Evolutionary conservation across 2,797 vertebrate species (phyloP), one percentile per base, ranked within the genome.

Genomic region (Phoxinus dragarum): DNA sequence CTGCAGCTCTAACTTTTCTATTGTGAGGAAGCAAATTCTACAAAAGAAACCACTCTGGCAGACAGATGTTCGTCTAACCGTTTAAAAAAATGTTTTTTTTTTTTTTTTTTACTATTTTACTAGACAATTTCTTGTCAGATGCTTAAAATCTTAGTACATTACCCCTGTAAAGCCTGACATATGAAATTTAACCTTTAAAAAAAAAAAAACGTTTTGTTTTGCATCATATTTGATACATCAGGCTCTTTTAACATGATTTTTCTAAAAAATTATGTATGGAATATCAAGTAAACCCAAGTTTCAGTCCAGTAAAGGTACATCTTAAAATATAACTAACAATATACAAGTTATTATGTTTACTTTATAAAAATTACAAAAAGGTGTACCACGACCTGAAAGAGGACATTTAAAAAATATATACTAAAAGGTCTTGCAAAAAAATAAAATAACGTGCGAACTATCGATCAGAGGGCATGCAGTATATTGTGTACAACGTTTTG

Each of bases 1-100:
- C 91, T 92, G 84, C 90, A 93, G 90, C 90, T 89, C 91, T 85
- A 91, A 89, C 90, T 84, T 76, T 91, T 67, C 31, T 19, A 61
- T 52, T 69, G 66, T 86, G 67, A 86, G 49, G 9, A 52, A 84
- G 54, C n/a, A 76, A 72, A 49, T 42, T 78, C 52, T 23, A n/a
- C 34, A 77, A 64, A 71, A 14, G 21, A 66, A 77, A 49, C 34
- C 66, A 23, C 11, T 66, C 75, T 27, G 5, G 27, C 40, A 77
- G 31, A 52, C 74, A 79, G 64, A 84, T 80, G 47, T 61, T 72
- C 10, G 0, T 23, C 23, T 77, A 77, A 77, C 23, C 2, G 21
- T 16, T 76, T 36, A 7, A 6, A 12, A 12, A 10, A 64, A 31
- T 6, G 2, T 12, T 27, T 11, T n/a, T 16, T 31, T 64, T 0